Evolutionary conservation across 2,888 invertebrate genomes (phyloP).

Genomic region (Lochmaea capreae): DNA sequence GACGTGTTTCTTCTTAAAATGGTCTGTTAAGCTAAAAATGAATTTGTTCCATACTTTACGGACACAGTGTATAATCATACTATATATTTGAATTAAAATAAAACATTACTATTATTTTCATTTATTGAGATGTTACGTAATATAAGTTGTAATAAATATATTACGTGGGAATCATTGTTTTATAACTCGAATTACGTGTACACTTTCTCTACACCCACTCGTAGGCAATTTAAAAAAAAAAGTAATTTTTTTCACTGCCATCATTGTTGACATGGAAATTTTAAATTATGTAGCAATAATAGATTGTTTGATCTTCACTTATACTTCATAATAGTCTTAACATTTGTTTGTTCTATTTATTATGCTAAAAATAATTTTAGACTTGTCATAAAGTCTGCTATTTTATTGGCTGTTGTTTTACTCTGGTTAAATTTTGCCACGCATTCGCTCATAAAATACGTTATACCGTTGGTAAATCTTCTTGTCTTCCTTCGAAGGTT

Average conservation of each 20-base stretch:
- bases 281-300: not conserved
- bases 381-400: too few relatives aligned
- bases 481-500: too few relatives aligned
- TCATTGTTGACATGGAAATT: not conserved
- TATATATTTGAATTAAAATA: not conserved
- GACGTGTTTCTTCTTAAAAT: too few relatives aligned
- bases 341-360: too few relatives aligned
- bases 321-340: not conserved
- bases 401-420: too few relatives aligned
- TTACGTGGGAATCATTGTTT: constrained; percentile 6
- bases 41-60: too few relatives aligned
- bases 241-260: not conserved
- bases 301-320: not conserved
- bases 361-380: too few relatives aligned
- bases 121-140: not conserved
- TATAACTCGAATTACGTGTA: constrained; percentile 1
- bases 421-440: too few relatives aligned
- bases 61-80: too few relatives aligned
- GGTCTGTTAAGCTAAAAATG: too few relatives aligned
- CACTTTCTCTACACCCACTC: constrained; percentile 6
- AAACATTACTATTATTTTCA: not conserved
- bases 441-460: too few relatives aligned
- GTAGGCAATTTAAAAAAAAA: not conserved
- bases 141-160: not conserved
- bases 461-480: too few relatives aligned